Percentiles rank a stretch among this genome's conserved stretches.
Conservation (phyloP, 1,140 invertebrate genomes). For the Dendroctonus ponderosae region DNA sequence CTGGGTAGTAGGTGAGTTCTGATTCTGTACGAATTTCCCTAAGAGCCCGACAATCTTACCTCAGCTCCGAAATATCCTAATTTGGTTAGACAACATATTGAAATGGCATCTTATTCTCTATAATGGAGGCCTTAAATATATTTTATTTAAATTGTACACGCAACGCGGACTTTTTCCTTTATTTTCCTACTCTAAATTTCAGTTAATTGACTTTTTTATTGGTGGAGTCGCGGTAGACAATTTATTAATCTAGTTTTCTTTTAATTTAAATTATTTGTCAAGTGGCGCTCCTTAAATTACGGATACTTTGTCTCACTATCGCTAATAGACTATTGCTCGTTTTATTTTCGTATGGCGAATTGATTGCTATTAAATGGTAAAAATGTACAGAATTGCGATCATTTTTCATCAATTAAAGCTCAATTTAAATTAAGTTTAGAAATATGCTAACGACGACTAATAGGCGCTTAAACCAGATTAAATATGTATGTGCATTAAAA, state of each 20-base stretch:
- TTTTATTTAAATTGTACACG: slow-evolving; percentile 37
- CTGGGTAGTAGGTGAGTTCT: too few species aligned
- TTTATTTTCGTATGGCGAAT: not conserved
- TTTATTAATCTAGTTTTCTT: slow-evolving; percentile 15
- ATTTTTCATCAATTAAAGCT: too few species aligned
- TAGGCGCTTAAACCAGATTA: too few species aligned
- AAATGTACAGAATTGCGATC: too few species aligned
- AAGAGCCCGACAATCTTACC: slow-evolving; percentile 29
- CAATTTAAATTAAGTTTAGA: too few species aligned
- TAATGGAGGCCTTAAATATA: slow-evolving; percentile 37
- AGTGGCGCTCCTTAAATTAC: not conserved
- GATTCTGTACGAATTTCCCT: not conserved
- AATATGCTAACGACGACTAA: too few species aligned
- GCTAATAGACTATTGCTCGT: not conserved
- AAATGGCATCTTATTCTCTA: slow-evolving; percentile 39
- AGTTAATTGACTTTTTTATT: slow-evolving; percentile 34
- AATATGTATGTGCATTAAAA: too few species aligned
- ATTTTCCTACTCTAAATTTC: slow-evolving; percentile 31
- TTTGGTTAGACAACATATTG: slow-evolving; percentile 45
- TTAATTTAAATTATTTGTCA: slow-evolving; percentile 5
- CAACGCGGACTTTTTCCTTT: slow-evolving; percentile 24
- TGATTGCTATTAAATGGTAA: too few species aligned
- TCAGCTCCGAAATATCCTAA: slow-evolving; percentile 45
- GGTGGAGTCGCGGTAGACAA: slow-evolving; percentile 15
- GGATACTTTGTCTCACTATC: not conserved